Percentiles rank a stretch among this genome's conserved stretches.
Evolutionary conservation across 2,113 vertebrate species (phyloP).

Genomic region (Strigops habroptila): DNA sequence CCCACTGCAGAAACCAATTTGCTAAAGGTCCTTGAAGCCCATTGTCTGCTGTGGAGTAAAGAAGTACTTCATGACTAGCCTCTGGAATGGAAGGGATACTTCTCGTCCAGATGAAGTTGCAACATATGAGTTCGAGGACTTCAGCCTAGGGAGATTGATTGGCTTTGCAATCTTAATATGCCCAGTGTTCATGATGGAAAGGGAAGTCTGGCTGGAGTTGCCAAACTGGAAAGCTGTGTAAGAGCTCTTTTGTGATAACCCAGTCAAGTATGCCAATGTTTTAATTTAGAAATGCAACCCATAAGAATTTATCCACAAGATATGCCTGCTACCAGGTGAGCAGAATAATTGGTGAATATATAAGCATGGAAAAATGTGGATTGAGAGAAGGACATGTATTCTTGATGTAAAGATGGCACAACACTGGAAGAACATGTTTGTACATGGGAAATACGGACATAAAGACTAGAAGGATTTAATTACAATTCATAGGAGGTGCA

Average conservation of each 20-base stretch:
- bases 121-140: neutral
- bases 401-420: neutral
- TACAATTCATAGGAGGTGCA: neutral
- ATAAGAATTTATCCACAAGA: neutral
- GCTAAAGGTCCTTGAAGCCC: neutral
- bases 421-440: neutral
- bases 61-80: neutral
- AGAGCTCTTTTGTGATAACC: neutral
- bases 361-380: neutral
- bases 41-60: neutral
- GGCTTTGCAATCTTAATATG: neutral
- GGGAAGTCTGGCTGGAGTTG: neutral
- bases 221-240: neutral
- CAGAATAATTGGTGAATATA: neutral
- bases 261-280: neutral
- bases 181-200: neutral
- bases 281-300: neutral
- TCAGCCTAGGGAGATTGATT: accelerated
- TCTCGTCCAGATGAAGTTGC: neutral
- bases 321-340: neutral
- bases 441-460: neutral
- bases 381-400: neutral
- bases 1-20: neutral
- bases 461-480: neutral
- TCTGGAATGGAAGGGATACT: neutral